Evolutionary conservation across 2,888 invertebrate species (phyloP).

Genomic region (Parnassius glacialis): DNA sequence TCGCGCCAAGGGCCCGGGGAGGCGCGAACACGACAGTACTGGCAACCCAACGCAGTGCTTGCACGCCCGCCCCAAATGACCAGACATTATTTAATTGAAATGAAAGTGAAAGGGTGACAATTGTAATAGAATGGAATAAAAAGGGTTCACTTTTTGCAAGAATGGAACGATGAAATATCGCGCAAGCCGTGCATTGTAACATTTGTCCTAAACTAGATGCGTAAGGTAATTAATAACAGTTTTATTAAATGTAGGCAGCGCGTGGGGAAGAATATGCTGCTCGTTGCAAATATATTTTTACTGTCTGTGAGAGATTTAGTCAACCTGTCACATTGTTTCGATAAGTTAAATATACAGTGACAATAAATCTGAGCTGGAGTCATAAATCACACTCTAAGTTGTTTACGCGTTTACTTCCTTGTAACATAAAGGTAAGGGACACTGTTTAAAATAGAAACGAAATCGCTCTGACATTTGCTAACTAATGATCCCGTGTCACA

Average conservation of each 20-base stretch:
- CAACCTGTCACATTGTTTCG: slow-evolving; percentile 22
- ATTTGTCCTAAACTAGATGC: slow-evolving; percentile 66
- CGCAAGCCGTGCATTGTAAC: slow-evolving; percentile 76
- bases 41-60: slow-evolving; percentile 29
- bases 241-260: slow-evolving; percentile 27
- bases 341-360: slow-evolving; percentile 40
- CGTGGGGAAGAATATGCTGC: background rate
- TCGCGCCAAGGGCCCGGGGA: slow-evolving; percentile 59
- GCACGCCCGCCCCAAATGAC: slow-evolving; percentile 73
- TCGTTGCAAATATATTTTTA: slow-evolving; percentile 1
- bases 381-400: slow-evolving; percentile 65
- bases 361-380: slow-evolving; percentile 34
- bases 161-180: slow-evolving; percentile 73
- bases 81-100: slow-evolving; percentile 82
- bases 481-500: slow-evolving; percentile 72
- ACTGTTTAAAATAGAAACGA: slow-evolving; percentile 57
- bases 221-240: slow-evolving; percentile 39
- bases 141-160: slow-evolving; percentile 72
- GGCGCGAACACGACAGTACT: slow-evolving; percentile 61
- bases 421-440: slow-evolving; percentile 59
- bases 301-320: slow-evolving; percentile 1
- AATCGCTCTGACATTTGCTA: slow-evolving; percentile 65
- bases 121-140: slow-evolving; percentile 75
- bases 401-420: slow-evolving; percentile 72
- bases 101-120: slow-evolving; percentile 79